Conservation (phyloP, 2,797 vertebrate species). For the Delichon dasypus region DNA sequence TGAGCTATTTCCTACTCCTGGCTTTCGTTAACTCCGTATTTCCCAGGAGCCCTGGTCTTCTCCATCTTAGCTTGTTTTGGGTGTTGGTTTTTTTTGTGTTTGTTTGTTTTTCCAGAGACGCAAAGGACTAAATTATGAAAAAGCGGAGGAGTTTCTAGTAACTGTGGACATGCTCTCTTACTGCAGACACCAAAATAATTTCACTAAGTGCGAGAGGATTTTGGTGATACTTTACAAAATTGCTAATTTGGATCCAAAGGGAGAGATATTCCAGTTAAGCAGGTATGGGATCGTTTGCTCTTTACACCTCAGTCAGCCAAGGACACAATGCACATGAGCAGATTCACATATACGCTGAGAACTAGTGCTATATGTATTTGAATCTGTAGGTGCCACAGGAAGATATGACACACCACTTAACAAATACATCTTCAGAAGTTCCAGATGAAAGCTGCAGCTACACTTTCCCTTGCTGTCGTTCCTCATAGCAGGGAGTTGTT, state of each 20-base stretch:
- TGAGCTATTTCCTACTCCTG: slow-evolving; percentile 23
- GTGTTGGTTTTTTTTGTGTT: no score
- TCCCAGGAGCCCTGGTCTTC: background rate
- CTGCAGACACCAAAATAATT: background rate
- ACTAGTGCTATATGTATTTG: background rate
- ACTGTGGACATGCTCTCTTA: background rate
- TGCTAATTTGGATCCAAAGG: background rate
- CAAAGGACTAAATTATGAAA: background rate
- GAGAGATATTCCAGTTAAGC: background rate
- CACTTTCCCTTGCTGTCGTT: background rate
- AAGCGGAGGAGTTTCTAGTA: background rate
- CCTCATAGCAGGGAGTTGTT: background rate
- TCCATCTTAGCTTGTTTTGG: no score
- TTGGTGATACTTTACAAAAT: background rate
- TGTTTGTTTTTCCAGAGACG: background rate
- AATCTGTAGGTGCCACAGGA: background rate
- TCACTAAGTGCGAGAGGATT: background rate
- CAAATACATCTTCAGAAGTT: background rate
- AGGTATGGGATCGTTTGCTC: background rate
- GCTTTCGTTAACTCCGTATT: background rate
- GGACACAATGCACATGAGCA: background rate
- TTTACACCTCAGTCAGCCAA: background rate
- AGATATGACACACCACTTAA: background rate
- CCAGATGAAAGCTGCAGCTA: background rate
- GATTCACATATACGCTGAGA: background rate